Evolutionary conservation across 2,888 invertebrate species (phyloP), one percentile per base, ranked within the genome.

Genomic region (Hypselothyrea guttata): DNA sequence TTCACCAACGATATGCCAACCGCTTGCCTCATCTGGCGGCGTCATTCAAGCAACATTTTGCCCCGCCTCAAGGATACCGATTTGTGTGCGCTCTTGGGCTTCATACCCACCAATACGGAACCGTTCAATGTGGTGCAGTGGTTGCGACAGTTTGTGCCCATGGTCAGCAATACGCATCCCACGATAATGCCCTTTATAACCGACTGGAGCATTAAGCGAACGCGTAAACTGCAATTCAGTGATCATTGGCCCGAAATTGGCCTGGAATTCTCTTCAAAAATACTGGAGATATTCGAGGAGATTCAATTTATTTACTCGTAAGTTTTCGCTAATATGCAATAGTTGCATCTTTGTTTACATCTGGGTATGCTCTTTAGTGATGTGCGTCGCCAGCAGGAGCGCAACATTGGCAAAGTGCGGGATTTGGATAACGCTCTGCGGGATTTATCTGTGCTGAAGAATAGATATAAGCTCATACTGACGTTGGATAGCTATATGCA

Each of bases 201-300:
- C 2, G 88, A 90, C 30, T 90, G 90, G 90, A 86, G 88, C 54
- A 86, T 89, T 54, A 77, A 88, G 46, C 87, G 88, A 61, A 89
- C 87, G 1, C 77, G 87, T 13, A 84, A 87, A 7, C 60, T 90
- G 12, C 90, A 90, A 71, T 88, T 83, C 44, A 85, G 87, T 3
- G 82, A 87, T 8, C 84, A 87, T 68, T 90, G 90, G 90, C 90
- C 90, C 3, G 88, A 89, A 30, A 88, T 90, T 62, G 90, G 90
- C 1, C 59, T 90, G n/a, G 90, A 90, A 59, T 90, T 90, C 64
- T 74, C 86, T 0, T 87, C 86, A 1, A 88, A 89, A 75, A 86
- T 90, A 7, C 59, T 84, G 2, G 84, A 85, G 16, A 89, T 90
- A 11, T 90, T 88, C 47, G 87, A 88, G 51, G 88, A 89, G 59